Conservation (phyloP, 2,888 invertebrate species). For the Acrocera orbiculus region DNA sequence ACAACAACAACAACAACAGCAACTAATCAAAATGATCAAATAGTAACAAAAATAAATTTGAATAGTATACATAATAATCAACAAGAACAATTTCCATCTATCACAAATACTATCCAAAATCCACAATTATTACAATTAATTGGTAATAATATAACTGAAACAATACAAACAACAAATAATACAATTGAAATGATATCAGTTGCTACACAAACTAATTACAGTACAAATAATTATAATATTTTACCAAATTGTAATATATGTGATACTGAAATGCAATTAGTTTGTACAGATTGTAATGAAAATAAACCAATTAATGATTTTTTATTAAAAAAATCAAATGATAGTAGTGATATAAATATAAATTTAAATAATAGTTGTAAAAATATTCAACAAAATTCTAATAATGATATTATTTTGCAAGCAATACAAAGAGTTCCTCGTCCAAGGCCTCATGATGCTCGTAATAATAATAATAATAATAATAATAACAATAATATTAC, state of each 20-base stretch:
- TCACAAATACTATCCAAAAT: conserved; percentile 6
- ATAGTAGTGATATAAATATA: not conserved
- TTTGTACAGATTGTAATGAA: conserved; percentile 23
- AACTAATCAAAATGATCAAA: not conserved
- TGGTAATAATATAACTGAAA: conserved; percentile 14
- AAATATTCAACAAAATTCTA: not conserved
- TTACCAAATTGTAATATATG: conserved; percentile 20
- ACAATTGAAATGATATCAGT: conserved; percentile 28
- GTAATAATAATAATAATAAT: no score
- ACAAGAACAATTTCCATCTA: no score
- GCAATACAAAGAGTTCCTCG: no score
- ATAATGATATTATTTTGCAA: not conserved
- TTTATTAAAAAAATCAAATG: not conserved
- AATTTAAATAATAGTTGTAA: not conserved
- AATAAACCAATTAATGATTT: not conserved
- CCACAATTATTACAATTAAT: conserved; percentile 13
- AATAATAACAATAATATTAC: no score
- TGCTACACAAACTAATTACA: conserved; percentile 27
- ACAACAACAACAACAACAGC: conserved; percentile 9
- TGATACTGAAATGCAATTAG: conserved; percentile 26
- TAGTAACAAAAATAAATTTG: not conserved
- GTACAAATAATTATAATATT: conserved; percentile 4
- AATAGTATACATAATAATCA: conserved; percentile 1
- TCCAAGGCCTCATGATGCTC: no score
- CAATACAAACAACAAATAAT: conserved; percentile 17